These are phyloP conservation scores for Elysia chlorotica DNA, from an alignment of 1,140 invertebrate genomes.

Conservation along the genomic window DNA sequence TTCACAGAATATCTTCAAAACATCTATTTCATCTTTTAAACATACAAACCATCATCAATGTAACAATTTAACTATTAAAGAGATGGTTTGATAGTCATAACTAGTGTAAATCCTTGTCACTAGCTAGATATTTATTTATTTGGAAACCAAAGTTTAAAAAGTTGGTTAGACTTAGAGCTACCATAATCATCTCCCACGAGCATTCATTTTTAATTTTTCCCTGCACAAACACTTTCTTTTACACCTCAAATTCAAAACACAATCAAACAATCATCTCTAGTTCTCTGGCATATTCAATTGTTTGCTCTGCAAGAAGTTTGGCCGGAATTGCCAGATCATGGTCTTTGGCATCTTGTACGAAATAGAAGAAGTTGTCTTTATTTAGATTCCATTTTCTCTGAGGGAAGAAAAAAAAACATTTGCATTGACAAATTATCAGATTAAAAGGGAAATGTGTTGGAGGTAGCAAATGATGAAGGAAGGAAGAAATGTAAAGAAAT, in stretches of 20 bases:
- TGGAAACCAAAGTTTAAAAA: no score
- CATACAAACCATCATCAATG: no score
- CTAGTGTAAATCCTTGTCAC: no score
- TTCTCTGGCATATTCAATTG: slow-evolving; percentile 96
- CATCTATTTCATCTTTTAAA: no score
- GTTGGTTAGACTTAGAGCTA: no score
- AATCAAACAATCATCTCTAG: slow-evolving; percentile 97
- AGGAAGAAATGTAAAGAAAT: neutral
- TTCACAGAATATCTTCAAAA: no score
- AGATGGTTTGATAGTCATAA: no score
- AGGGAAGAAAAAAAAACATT: slow-evolving; percentile 25
- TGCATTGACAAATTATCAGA: no score
- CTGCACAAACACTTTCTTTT: neutral
- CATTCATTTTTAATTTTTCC: neutral
- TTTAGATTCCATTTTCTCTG: slow-evolving; percentile 78
- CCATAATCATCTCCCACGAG: no score
- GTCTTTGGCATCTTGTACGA: slow-evolving; percentile 72
- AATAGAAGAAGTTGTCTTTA: slow-evolving; percentile 80
- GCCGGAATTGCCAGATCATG: slow-evolving; percentile 82
- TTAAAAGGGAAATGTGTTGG: neutral
- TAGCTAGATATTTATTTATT: no score
- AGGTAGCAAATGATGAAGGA: neutral
- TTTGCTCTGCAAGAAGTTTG: slow-evolving; percentile 84
- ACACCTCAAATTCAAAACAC: neutral
- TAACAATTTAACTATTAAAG: no score